phyloP scores from a whole-genome alignment of 2,113 vertebrate species.

The Amphiprion ocellaris region DNA sequence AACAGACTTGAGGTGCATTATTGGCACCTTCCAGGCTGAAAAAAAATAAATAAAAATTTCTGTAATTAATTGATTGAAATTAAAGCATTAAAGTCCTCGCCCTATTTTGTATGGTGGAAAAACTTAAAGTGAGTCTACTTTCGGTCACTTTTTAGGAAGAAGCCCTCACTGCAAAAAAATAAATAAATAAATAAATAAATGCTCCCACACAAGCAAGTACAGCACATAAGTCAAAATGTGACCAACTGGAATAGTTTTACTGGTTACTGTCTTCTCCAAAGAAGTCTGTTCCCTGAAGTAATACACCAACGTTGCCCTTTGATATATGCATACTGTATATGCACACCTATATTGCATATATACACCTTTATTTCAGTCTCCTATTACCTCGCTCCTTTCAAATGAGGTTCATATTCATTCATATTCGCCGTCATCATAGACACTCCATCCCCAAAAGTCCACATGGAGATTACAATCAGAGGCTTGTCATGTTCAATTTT shows the following conservation, averaged over 20 bases:
- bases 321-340: not conserved
- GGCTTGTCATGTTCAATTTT: slow-evolving; percentile 83
- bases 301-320: no score
- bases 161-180: not conserved
- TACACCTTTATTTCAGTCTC: slow-evolving; percentile 16
- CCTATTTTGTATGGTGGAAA: not conserved
- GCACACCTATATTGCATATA: not conserved
- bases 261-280: no score
- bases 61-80: no score
- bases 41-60: no score
- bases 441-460: slow-evolving; percentile 69
- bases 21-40: no score
- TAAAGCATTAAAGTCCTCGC: no score
- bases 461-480: slow-evolving; percentile 84
- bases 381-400: slow-evolving; percentile 19
- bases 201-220: not conserved
- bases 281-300: no score
- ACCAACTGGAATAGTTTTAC: not conserved
- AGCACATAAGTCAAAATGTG: not conserved
- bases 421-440: slow-evolving; percentile 67
- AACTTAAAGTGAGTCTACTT: no score
- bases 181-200: no score
- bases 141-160: not conserved
- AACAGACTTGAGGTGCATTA: no score
- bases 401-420: slow-evolving; percentile 69